Evolutionary conservation across 2,797 vertebrate genomes (phyloP).

Genomic region (Notamacropus eugenii): DNA sequence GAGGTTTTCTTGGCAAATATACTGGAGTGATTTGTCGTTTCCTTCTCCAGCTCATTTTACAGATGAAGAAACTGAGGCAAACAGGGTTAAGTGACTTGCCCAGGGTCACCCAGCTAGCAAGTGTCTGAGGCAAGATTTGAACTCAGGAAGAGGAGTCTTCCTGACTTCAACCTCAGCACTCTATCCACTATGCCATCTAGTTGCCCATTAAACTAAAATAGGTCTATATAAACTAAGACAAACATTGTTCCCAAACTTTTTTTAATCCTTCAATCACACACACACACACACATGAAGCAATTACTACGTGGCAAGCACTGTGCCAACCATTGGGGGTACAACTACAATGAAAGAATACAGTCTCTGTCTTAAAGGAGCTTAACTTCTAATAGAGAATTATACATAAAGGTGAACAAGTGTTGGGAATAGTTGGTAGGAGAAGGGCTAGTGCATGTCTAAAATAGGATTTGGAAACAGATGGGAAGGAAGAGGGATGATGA

Average conservation of each 20-base stretch:
- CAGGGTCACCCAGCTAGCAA: background rate
- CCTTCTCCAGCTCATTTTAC: background rate
- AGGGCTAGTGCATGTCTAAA: background rate
- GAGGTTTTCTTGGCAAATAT: background rate
- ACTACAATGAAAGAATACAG: background rate
- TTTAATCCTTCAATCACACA: background rate
- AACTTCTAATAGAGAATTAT: background rate
- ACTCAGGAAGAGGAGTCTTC: background rate
- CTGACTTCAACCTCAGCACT: background rate
- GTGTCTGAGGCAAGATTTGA: background rate
- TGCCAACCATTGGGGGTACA: background rate
- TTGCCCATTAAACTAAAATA: background rate
- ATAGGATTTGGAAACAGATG: background rate
- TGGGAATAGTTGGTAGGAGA: background rate
- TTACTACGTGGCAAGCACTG: background rate
- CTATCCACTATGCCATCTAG: background rate
- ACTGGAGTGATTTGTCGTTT: background rate
- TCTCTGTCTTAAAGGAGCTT: background rate
- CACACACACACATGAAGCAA: background rate
- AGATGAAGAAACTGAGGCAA: background rate
- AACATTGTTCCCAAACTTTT: background rate
- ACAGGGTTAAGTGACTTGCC: background rate
- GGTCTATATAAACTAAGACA: background rate
- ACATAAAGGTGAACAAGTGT: background rate
- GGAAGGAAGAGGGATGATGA: background rate